Base-by-base conservation (phyloP, 2,113 vertebrate genomes). In the Canis aureus region DNA sequence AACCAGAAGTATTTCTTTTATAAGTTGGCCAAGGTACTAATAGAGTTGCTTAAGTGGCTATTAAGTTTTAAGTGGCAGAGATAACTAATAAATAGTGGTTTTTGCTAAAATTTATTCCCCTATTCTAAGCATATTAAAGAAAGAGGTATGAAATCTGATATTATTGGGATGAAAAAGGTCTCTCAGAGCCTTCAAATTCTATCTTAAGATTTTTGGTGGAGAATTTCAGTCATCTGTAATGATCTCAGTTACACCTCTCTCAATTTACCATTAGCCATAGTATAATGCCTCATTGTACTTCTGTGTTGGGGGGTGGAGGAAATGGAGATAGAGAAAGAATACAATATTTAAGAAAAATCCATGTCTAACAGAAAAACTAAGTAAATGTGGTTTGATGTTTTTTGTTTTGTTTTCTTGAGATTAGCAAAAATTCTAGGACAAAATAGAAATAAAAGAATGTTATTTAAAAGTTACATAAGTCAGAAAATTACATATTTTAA, bases 271-370 rank as follows among this genome's bases (percentile, higher is more conserved):
- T 76, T 82, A 91, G 60, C 79, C 32, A 55, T 29, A 64, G 19
- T 29, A 93, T 64, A 25, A 91, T 82, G 15, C 15, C 43, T 91
- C 19, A 66, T 29, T 81, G 23, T 74, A 89, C 53, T 89, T 62
- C 10, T 53, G 29, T 85, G 53, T n/a, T 69, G 67, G 43, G 43
- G 6, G 43, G 27, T 20, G 19, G 20, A 17, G 62, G 12, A 59
- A 29, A 80, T 80, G 16, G 55, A 81, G 12, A 73, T 60, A 82
- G 59, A 43, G 51, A 84, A 74, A 67, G 29, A 53, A 85, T 19
- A 81, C 16, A 81, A 22, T 84, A 95, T 38, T 93, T 80, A 84
- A 93, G 78, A 92, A 89, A 86, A 79, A 93, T 73, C 67, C 38
- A 23, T 67, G 32, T 83, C 69, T 78, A 91, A 91, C 29, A 91